Conservation (phyloP, 2,888 invertebrate genomes). For the Listrodromus nycthemerus region DNA sequence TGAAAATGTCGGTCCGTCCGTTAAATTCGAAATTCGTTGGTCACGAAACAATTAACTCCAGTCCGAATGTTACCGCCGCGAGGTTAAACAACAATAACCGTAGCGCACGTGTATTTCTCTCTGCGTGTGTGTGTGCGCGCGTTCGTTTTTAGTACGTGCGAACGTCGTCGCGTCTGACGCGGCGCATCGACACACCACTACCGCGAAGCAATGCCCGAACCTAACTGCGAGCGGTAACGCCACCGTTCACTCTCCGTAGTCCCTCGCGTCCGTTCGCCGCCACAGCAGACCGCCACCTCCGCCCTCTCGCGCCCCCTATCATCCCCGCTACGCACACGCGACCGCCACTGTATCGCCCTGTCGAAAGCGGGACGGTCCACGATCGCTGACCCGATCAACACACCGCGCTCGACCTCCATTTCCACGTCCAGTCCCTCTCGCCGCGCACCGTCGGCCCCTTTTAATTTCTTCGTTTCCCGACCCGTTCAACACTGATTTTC, state of each 20-base stretch:
- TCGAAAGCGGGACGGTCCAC: slow-evolving; percentile 6
- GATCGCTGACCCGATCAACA: slow-evolving; percentile 9
- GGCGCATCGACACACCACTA: slow-evolving; percentile 56
- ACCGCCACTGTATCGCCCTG: background rate
- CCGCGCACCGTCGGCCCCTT: background rate
- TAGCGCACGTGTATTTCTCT: background rate
- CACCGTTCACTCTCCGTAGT: slow-evolving; percentile 43
- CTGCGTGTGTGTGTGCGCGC: background rate
- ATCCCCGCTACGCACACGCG: slow-evolving; percentile 42
- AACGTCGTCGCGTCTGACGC: slow-evolving; percentile 28
- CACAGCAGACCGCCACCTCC: slow-evolving; percentile 30
- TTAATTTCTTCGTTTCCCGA: background rate
- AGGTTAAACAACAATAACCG: background rate
- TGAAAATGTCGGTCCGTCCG: no score
- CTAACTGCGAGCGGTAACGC: slow-evolving; percentile 60
- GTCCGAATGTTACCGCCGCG: background rate
- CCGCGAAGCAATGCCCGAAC: slow-evolving; percentile 63
- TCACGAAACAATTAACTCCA: background rate
- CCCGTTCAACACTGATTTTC: background rate
- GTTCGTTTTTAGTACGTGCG: background rate
- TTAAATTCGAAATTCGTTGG: background rate
- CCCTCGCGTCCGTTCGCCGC: slow-evolving; percentile 38
- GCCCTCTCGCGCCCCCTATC: slow-evolving; percentile 54
- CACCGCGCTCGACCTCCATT: slow-evolving; percentile 1
- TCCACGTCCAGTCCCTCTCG: background rate